These are phyloP conservation scores for Enteromius unitaeniatus DNA, from an alignment of 2,797 vertebrate genomes.

Conservation along the genomic window DNA sequence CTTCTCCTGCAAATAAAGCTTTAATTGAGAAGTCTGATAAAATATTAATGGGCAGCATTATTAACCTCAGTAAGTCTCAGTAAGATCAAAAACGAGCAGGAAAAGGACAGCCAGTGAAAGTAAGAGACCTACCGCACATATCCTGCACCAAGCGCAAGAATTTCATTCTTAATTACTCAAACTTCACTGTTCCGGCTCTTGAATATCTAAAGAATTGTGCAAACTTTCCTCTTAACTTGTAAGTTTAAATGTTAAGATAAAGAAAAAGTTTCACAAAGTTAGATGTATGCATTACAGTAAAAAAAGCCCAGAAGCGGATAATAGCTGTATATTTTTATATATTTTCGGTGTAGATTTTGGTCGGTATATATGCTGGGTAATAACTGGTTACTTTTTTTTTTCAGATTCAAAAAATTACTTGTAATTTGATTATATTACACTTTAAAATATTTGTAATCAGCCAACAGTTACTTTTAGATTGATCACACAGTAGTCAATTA, in stretches of 20 bases:
- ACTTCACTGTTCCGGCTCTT: neutral
- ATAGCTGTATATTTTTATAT: neutral
- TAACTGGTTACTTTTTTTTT: neutral
- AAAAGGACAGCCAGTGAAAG: constrained; percentile 12
- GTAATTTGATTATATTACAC: neutral
- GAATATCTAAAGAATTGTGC: neutral
- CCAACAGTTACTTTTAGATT: neutral
- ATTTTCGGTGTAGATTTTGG: neutral
- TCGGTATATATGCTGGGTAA: neutral
- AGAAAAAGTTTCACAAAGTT: constrained; percentile 2
- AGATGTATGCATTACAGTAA: neutral
- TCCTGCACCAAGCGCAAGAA: neutral
- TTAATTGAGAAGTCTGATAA: constrained; percentile 44
- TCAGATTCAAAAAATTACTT: too few relatives aligned
- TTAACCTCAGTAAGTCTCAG: constrained; percentile 46
- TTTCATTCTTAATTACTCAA: constrained; percentile 8
- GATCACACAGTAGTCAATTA: neutral
- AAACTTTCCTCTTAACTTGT: constrained; percentile 1
- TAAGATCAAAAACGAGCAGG: constrained; percentile 26
- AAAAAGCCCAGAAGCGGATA: neutral
- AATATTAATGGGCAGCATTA: constrained; percentile 46
- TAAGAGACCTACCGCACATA: neutral
- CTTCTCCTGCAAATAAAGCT: constrained; percentile 36
- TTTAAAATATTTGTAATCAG: neutral
- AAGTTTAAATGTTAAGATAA: neutral